Evolutionary conservation across 2,888 invertebrate species (phyloP).

Genomic region (Sepiola atlantica): DNA sequence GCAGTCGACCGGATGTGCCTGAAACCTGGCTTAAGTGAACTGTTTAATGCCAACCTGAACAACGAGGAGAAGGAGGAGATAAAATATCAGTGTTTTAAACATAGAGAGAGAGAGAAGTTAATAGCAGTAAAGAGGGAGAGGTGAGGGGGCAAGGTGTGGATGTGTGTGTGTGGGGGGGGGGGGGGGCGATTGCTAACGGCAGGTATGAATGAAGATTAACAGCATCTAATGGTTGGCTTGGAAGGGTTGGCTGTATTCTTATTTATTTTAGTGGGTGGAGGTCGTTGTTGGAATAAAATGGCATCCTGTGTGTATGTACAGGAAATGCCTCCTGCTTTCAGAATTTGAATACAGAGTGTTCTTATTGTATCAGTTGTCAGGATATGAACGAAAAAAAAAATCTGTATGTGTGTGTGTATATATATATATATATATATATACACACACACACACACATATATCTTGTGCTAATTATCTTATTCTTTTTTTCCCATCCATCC

Average conservation of each 20-base stretch:
- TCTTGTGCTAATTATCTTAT: background rate
- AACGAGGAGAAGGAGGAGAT: background rate
- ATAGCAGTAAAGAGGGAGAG: background rate
- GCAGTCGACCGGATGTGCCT: background rate
- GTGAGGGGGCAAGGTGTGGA: background rate
- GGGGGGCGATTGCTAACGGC: background rate
- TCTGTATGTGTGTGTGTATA: background rate
- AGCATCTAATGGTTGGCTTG: background rate
- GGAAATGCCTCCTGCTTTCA: conserved; percentile 32
- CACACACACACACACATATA: background rate
- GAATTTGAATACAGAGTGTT: conserved; percentile 32
- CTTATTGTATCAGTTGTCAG: conserved; percentile 32
- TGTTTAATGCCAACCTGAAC: conserved; percentile 24
- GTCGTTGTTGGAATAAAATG: conserved; percentile 32
- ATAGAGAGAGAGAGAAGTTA: background rate
- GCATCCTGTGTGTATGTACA: conserved; percentile 32
- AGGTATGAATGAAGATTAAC: conserved; percentile 32
- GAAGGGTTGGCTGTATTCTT: conserved; percentile 6
- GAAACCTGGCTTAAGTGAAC: conserved; percentile 22
- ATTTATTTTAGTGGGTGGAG: conserved; percentile 23
- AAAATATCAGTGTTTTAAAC: background rate
- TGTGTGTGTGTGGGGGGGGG: background rate
- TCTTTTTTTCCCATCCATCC: background rate
- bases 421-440: background rate
- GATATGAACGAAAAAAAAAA: background rate